These are phyloP conservation scores for Galeopsomyia nigrocyanea DNA, from an alignment of 2,888 invertebrate genomes.

Conservation along the genomic window DNA sequence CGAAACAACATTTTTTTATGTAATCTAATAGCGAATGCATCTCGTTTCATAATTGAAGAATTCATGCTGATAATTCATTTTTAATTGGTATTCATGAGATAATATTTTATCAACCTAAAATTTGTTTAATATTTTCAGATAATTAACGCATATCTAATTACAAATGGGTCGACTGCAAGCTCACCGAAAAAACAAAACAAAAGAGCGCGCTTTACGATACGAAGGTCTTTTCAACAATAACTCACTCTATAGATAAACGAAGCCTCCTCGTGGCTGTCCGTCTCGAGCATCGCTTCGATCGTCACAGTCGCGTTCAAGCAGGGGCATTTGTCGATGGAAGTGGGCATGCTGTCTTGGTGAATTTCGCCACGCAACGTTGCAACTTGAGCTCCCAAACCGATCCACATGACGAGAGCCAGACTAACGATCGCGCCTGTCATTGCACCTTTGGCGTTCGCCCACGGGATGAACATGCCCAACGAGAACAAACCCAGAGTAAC, in stretches of 20 bases:
- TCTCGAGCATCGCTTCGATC: constrained; percentile 6
- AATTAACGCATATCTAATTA: too few species aligned
- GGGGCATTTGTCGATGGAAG: constrained; percentile 72
- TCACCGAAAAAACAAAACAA: too few species aligned
- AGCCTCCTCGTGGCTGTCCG: constrained; percentile 50
- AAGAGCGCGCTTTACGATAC: too few species aligned
- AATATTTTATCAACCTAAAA: too few species aligned
- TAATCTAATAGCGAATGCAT: too few species aligned
- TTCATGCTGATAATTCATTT: too few species aligned
- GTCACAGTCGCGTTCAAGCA: constrained; percentile 66
- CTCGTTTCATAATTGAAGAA: too few species aligned
- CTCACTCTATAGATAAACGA: constrained; percentile 61
- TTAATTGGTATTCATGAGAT: too few species aligned
- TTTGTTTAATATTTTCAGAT: too few species aligned
- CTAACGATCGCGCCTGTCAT: constrained; percentile 76
- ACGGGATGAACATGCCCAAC: constrained; percentile 90
- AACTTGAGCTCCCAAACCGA: constrained; percentile 79
- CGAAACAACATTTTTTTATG: too few species aligned
- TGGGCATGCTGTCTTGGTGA: constrained; percentile 67
- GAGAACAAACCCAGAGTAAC: constrained; percentile 89
- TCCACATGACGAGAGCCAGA: constrained; percentile 74
- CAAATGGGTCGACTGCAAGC: too few species aligned
- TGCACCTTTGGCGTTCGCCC: constrained; percentile 86
- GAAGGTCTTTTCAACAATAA: neutral
- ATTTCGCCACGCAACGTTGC: constrained; percentile 70